Base-by-base conservation (phyloP, 2,113 vertebrate species). In the Caranx melampygus region DNA sequence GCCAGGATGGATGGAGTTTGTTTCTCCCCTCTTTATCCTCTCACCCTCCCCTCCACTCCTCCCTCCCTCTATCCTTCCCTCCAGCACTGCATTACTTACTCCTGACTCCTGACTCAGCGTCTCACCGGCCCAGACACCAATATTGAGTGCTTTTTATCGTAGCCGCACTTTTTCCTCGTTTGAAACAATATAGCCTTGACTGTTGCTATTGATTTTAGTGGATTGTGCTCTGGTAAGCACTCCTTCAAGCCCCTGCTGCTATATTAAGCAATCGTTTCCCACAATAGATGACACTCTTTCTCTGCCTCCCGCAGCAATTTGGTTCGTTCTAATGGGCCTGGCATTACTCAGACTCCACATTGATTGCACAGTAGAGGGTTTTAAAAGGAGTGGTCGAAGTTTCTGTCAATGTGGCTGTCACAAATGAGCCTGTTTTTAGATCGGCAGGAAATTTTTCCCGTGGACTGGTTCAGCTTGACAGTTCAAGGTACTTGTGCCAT, bases 251-350 rank as follows among this genome's bases (percentile, higher is more conserved):
- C 93, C 83, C 94, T 62, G 90, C 92, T 84, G 94, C 94, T 95
- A 93, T 96, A 96, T 97, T 96, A 97, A 97, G 96, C 95, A 95
- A 95, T 97, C 95, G 93, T 95, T 96, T 95, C 91, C 96, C 95
- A 92, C 79, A 93, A 95, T 94, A 92, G 95, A 96, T 95, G 96
- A 96, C 96, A 96, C 87, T 94, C 85, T 87, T 89, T 79, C 88
- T 94, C 92, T 94, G 93, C 95, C 93, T 95, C 95, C 95, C 45
- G 84, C 84, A 91, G 94, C 95, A 94, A 80, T 95, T 92, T 80
- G 94, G 93, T 93, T 70, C 91, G 90, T 94, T 95, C 95, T 96
- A 96, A 97, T 97, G 95, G 96, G 94, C 89, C 94, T 87, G 91
- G 93, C 94, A 94, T 96, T 95, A 94, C 94, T 97, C 95, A 95